phyloP scores from a whole-genome alignment of 1,140 invertebrate species.

The Heliconius nattereri region DNA sequence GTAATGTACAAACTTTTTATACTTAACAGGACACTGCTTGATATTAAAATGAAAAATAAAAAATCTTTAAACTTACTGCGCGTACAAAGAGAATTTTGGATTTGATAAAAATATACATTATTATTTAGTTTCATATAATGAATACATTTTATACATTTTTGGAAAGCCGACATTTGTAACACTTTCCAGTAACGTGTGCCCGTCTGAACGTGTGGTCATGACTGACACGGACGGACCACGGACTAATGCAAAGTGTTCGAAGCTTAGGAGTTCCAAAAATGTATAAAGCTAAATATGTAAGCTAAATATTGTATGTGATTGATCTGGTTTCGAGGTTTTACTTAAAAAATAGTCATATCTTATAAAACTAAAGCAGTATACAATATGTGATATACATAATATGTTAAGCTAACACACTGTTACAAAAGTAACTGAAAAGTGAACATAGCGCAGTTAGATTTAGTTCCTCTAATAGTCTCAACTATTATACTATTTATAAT shows the following conservation, averaged over 20 bases:
- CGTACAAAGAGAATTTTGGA: background rate
- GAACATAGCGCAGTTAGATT: background rate
- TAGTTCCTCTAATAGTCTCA: background rate
- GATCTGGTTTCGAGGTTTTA: background rate
- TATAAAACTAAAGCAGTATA: background rate
- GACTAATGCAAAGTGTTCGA: too few species aligned
- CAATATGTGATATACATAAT: background rate
- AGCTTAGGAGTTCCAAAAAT: background rate
- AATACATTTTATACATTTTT: too few species aligned
- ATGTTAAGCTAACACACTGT: background rate
- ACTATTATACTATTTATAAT: too few species aligned
- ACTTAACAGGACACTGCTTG: constrained; percentile 2
- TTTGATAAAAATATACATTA: too few species aligned
- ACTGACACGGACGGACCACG: too few species aligned
- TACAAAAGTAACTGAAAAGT: background rate
- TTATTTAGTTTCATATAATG: too few species aligned
- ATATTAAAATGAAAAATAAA: background rate
- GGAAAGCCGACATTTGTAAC: too few species aligned
- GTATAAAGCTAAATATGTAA: background rate
- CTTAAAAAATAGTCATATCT: too few species aligned
- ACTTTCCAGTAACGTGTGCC: too few species aligned
- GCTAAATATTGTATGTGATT: background rate
- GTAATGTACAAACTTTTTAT: constrained; percentile 4
- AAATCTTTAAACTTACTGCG: background rate
- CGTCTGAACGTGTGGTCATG: too few species aligned